Base-by-base conservation (phyloP, 2,113 vertebrate genomes). In the Nesoenas mayeri region DNA sequence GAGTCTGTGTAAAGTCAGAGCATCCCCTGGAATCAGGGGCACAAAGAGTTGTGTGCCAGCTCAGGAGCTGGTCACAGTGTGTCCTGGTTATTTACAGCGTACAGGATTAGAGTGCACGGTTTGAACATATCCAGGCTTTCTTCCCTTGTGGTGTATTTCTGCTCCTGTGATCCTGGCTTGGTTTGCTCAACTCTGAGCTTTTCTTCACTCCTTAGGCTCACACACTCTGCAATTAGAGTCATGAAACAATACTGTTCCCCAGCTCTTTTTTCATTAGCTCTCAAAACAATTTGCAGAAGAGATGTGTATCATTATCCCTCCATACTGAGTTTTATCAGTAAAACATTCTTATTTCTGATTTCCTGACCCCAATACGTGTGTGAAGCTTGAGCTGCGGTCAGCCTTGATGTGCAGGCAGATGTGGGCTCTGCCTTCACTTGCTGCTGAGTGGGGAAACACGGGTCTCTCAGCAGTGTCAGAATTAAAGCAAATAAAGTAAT, bases 401-500 rank as follows among this genome's bases (percentile, higher is more conserved):
- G 54, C 24, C 77, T 36, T 3, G 29, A 11, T 17, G 66, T 20
- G 4, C 57, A 9, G 60, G 85, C 78, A 47, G 66, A 54, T 5
- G 72, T 7, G 72, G 3, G 4, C 29, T 62, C 51, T 87, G 87
- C 88, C 42, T 42, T 60, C 0, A 0, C 69, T 53, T 0, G 0
- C 64, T 83, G 89, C 75, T 21, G 85, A 18, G 9, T 72, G 91
- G 93, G 81, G 80, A 79, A 90, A 48, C 0, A 1, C 2, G 12
- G 56, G 1, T 0, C 79, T 81, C 54, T 32, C 60, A 21, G 72
- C 25, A 12, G 60, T 32, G 77, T 31, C 56, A 57, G 77, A 73
- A 67, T 82, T 62, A 81, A 79, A 93, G 66, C 74, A 88, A 95
- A 84, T 72, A 40, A 58, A 70, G 80, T 57, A 86, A 92, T 3